phyloP scores from a whole-genome alignment of 2,113 vertebrate species.

The Phyllostomus hastatus region DNA sequence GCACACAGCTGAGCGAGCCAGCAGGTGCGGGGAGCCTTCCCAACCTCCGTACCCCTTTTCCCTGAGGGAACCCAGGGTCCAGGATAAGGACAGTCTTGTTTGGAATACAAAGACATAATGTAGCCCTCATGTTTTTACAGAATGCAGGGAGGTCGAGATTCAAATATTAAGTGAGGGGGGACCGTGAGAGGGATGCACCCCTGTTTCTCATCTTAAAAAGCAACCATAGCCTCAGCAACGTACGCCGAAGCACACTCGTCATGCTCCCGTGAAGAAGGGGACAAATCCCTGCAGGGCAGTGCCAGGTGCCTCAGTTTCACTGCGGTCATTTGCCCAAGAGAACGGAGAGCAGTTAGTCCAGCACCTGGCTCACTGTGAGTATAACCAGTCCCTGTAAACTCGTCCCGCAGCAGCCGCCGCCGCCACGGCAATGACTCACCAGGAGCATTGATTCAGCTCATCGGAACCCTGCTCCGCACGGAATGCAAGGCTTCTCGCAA shows the following conservation, averaged over 20 bases:
- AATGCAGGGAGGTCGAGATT: background rate
- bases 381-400: background rate
- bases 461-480: background rate
- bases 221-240: background rate
- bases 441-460: background rate
- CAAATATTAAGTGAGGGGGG: background rate
- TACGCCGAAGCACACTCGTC: background rate
- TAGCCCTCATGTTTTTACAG: background rate
- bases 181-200: background rate
- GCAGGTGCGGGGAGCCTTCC: background rate
- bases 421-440: background rate
- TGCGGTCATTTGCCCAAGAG: conserved; percentile 33
- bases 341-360: background rate
- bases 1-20: background rate
- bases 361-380: background rate
- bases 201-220: background rate
- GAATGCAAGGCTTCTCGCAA: background rate
- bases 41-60: background rate
- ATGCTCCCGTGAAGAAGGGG: background rate
- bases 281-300: background rate
- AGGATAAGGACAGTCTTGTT: background rate
- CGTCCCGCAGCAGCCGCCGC: background rate
- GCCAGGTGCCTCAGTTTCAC: background rate
- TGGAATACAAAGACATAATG: background rate
- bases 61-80: background rate